phyloP scores from a whole-genome alignment of 2,113 vertebrate species.

The Gallinago paraguaiae region DNA sequence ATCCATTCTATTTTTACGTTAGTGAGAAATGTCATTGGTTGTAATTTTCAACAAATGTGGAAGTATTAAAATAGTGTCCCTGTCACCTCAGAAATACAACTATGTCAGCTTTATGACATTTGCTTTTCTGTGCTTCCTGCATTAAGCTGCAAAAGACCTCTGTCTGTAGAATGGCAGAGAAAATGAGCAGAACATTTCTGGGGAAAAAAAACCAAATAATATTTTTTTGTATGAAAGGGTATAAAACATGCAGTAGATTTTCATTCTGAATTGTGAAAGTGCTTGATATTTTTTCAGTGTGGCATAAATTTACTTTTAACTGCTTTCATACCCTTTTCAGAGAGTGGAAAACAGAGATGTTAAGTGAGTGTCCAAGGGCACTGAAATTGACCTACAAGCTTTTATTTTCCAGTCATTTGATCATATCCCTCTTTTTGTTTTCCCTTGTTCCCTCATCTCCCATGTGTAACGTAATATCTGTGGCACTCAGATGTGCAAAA shows the following conservation, averaged over 20 bases:
- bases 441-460: neutral
- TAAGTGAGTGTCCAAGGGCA: neutral
- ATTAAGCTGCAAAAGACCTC: neutral
- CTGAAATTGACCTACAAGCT: neutral
- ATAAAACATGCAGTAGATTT: neutral
- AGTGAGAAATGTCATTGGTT: neutral
- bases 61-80: neutral
- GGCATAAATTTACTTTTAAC: neutral
- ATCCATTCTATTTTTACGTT: neutral
- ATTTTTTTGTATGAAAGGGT: neutral
- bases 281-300: neutral
- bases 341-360: neutral
- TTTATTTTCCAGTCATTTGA: neutral
- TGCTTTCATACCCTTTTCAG: neutral
- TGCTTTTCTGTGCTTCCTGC: neutral
- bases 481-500: neutral
- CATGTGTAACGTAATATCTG: accelerated
- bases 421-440: neutral
- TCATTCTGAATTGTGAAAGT: neutral
- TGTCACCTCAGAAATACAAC: neutral
- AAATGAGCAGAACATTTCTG: neutral
- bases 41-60: neutral
- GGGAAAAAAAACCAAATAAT: accelerated
- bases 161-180: neutral
- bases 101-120: neutral